Evolutionary conservation across 2,888 invertebrate genomes (phyloP).

Genomic region (Cabera pusaria): DNA sequence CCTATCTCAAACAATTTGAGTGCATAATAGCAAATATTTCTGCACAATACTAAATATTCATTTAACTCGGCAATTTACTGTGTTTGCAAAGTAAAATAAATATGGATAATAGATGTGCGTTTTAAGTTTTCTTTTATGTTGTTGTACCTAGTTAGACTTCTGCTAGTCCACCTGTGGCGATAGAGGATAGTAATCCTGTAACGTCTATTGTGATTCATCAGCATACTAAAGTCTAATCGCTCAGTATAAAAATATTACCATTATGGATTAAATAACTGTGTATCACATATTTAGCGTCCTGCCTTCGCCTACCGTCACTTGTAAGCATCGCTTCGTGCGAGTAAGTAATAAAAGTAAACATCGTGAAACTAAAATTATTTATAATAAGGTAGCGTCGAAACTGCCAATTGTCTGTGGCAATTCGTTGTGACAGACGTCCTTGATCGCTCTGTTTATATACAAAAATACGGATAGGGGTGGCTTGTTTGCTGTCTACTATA

Average conservation of each 20-base stretch:
- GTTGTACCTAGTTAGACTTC: too few relatives aligned
- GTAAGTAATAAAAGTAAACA: conserved; percentile 8
- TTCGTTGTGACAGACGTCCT: conserved; percentile 20
- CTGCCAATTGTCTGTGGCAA: conserved; percentile 8
- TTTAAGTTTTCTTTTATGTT: too few relatives aligned
- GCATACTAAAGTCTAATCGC: too few relatives aligned
- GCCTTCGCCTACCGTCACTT: neutral
- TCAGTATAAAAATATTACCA: too few relatives aligned
- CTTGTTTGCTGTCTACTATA: conserved; percentile 11
- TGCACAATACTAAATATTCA: conserved; percentile 12
- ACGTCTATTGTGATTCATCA: too few relatives aligned
- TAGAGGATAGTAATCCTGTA: too few relatives aligned
- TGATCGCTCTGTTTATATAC: conserved; percentile 24
- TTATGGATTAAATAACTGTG: too few relatives aligned
- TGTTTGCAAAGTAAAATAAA: conserved; percentile 2
- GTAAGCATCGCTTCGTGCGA: conserved; percentile 3
- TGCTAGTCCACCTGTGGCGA: too few relatives aligned
- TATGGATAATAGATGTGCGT: conserved; percentile 6
- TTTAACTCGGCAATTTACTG: conserved; percentile 7
- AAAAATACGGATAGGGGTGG: conserved; percentile 12
- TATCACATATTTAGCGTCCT: too few relatives aligned
- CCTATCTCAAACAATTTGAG: conserved; percentile 27
- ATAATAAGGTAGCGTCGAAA: conserved; percentile 4
- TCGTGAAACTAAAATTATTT: conserved; percentile 4
- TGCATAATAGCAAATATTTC: conserved; percentile 13